phyloP scores from a whole-genome alignment of 2,113 vertebrate species.

The Romanogobio albipinnatus region DNA sequence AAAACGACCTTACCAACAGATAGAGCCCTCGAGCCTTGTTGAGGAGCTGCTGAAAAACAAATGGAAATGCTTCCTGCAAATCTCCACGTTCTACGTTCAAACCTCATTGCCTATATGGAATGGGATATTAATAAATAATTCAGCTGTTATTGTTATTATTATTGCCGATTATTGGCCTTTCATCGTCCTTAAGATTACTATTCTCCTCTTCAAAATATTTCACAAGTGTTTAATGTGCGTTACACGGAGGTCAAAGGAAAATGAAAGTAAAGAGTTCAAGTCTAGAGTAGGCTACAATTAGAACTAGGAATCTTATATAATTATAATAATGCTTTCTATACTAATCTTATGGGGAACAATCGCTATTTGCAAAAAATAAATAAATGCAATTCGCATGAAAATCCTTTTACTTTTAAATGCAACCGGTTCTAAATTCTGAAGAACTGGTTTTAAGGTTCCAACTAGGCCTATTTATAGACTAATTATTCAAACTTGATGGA shows the following conservation, averaged over 20 bases:
- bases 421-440: too few species aligned
- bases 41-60: conserved; percentile 6
- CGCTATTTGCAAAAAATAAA: background rate
- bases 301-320: background rate
- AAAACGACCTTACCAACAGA: background rate
- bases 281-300: background rate
- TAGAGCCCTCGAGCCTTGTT: background rate
- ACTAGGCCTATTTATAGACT: too few species aligned
- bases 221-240: background rate
- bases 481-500: too few species aligned
- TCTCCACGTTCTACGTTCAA: background rate
- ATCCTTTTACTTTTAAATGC: too few species aligned
- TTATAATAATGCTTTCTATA: too few species aligned
- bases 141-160: background rate
- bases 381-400: background rate
- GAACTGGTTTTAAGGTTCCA: too few species aligned
- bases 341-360: background rate
- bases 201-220: background rate
- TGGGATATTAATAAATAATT: background rate
- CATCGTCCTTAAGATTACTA: background rate
- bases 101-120: background rate
- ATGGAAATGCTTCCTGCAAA: background rate
- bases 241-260: background rate
- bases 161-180: background rate
- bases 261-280: background rate